A percentile compares a stretch with the other conserved stretches of the same genome.
Evolutionary conservation across 2,888 invertebrate genomes (phyloP).

Genomic region (Lysandra bellargus): DNA sequence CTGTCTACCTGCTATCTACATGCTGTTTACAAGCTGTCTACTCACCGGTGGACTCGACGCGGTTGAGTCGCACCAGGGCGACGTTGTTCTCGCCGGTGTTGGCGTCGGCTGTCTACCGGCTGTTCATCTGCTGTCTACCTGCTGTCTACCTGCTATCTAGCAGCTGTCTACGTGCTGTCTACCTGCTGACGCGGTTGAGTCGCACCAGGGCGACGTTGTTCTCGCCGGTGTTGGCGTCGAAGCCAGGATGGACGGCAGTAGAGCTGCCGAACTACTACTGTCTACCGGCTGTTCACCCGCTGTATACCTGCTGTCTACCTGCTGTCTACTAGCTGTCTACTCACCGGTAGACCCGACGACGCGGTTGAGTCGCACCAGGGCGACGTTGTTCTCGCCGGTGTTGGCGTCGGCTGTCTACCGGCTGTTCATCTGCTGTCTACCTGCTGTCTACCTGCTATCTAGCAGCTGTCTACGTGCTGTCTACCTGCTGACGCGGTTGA

Average conservation of each 20-base stretch:
- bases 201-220: constrained; percentile 50
- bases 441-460: neutral
- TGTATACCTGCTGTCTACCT: neutral
- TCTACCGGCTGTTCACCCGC: neutral
- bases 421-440: too few species aligned
- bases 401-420: too few species aligned
- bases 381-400: constrained; percentile 46
- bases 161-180: too few species aligned
- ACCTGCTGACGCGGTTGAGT: constrained; percentile 45
- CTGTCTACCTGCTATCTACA: too few species aligned
- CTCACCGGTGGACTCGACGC: constrained; percentile 53
- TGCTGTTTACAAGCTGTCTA: neutral
- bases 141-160: neutral
- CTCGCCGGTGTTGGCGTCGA: constrained; percentile 38
- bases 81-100: constrained; percentile 42
- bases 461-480: too few species aligned
- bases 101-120: too few species aligned
- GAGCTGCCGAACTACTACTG: too few species aligned
- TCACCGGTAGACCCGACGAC: constrained; percentile 49
- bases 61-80: constrained; percentile 52
- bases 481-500: constrained; percentile 45
- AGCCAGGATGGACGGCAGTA: constrained; percentile 37
- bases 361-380: constrained; percentile 52
- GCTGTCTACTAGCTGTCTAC: constrained; percentile 34
- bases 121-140: neutral